These are phyloP conservation scores for Xenops minutus DNA, from an alignment of 2,797 vertebrate species.

Conservation along the genomic window DNA sequence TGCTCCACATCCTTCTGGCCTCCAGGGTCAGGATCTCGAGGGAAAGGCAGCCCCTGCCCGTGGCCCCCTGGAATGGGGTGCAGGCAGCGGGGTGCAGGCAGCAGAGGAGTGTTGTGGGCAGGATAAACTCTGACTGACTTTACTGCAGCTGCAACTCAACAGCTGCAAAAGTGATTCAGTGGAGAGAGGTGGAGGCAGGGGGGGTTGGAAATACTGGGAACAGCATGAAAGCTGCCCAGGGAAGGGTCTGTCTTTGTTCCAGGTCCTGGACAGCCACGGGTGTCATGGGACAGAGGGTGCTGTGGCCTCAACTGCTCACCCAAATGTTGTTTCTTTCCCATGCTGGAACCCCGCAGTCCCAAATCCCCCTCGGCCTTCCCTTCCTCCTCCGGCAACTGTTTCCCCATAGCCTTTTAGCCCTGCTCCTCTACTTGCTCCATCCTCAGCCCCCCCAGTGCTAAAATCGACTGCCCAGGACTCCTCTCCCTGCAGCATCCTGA, in stretches of 20 bases:
- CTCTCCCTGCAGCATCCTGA: background rate
- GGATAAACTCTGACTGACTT: background rate
- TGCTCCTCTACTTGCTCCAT: rapidly evolving
- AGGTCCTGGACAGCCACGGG: rapidly evolving
- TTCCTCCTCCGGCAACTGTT: background rate
- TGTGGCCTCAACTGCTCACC: rapidly evolving
- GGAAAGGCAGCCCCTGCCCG: rapidly evolving
- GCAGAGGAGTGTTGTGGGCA: rapidly evolving
- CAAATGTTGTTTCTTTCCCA: background rate
- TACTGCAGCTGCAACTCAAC: background rate
- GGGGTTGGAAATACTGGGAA: background rate
- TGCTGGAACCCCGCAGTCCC: rapidly evolving
- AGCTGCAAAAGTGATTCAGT: background rate
- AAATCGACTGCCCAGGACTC: rapidly evolving
- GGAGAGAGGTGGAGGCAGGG: background rate
- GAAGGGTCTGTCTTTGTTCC: slow-evolving; percentile 12
- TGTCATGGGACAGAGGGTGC: background rate
- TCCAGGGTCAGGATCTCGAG: background rate
- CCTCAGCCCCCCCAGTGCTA: rapidly evolving
- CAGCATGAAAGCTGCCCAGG: rapidly evolving
- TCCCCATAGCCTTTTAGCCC: background rate
- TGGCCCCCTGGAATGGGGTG: background rate
- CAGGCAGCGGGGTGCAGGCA: background rate
- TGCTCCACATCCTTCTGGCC: rapidly evolving
- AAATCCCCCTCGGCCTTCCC: background rate